These are phyloP conservation scores for Zaprionus inermis DNA, from an alignment of 1,140 invertebrate species.

Conservation along the genomic window DNA sequence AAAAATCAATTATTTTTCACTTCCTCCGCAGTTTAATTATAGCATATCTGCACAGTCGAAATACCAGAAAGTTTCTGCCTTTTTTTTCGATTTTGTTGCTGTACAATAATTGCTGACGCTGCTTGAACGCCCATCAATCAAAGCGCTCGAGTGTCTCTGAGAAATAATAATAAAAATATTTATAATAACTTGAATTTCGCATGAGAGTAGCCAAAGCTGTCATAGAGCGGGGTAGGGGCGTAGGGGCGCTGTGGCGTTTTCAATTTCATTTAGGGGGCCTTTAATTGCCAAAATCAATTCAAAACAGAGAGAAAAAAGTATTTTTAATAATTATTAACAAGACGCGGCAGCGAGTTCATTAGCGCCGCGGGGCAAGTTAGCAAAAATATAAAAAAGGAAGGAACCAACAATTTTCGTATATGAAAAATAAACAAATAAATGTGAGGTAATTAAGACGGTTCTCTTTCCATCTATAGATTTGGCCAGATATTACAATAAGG, in stretches of 20 bases:
- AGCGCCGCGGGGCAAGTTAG: slow-evolving; percentile 49
- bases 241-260: slow-evolving; percentile 49
- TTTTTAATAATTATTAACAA: slow-evolving; percentile 80
- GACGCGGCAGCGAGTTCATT: slow-evolving; percentile 72
- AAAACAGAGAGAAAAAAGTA: slow-evolving; percentile 59
- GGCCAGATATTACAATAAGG: neutral
- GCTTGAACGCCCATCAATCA: slow-evolving; percentile 72
- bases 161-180: slow-evolving; percentile 58
- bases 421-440: slow-evolving; percentile 77
- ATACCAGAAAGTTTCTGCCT: neutral
- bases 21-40: neutral
- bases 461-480: slow-evolving; percentile 35
- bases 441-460: slow-evolving; percentile 77
- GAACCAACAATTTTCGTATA: slow-evolving; percentile 43
- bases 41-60: slow-evolving; percentile 4
- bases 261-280: slow-evolving; percentile 76
- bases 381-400: slow-evolving; percentile 15
- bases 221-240: too few species aligned
- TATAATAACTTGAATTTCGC: slow-evolving; percentile 70
- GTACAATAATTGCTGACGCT: slow-evolving; percentile 56
- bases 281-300: slow-evolving; percentile 82
- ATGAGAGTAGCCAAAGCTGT: slow-evolving; percentile 9
- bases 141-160: slow-evolving; percentile 56
- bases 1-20: neutral
- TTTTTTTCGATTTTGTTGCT: slow-evolving; percentile 26